phyloP scores from a whole-genome alignment of 2,888 invertebrate species.

The Rapana venosa region DNA sequence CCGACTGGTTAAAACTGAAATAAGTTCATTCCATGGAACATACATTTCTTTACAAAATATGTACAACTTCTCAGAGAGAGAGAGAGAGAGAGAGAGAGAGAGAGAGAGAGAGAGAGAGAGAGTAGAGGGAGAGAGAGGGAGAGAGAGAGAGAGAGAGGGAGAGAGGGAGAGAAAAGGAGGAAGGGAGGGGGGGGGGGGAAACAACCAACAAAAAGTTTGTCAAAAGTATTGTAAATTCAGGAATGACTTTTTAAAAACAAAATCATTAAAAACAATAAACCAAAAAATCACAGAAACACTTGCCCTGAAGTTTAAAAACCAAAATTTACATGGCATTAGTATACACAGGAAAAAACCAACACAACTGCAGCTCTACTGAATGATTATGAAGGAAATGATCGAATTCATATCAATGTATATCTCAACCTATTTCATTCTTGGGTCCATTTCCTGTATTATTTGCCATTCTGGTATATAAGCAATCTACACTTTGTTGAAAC shows the following conservation, averaged over 20 bases:
- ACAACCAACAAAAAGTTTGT: background rate
- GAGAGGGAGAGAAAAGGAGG: background rate
- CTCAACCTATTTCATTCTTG: too few relatives aligned
- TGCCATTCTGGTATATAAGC: background rate
- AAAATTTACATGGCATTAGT: background rate
- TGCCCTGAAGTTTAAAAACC: background rate
- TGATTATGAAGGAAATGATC: background rate
- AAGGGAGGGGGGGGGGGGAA: background rate
- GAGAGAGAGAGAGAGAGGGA: conserved; percentile 4
- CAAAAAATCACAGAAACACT: conserved; percentile 9
- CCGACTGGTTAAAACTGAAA: background rate
- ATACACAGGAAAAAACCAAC: background rate
- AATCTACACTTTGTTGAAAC: background rate
- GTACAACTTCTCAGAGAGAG: background rate
- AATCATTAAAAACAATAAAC: background rate
- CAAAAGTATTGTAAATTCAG: background rate
- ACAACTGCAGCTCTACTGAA: background rate
- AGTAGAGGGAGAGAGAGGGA: background rate
- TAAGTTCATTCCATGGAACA: background rate
- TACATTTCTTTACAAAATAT: background rate
- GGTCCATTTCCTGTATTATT: background rate
- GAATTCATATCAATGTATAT: background rate
- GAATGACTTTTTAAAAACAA: conserved; percentile 5
- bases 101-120: conserved; percentile 17
- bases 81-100: background rate